These are phyloP conservation scores for Osedax fenrisi DNA, from an alignment of 2,888 invertebrate genomes.

Conservation along the genomic window DNA sequence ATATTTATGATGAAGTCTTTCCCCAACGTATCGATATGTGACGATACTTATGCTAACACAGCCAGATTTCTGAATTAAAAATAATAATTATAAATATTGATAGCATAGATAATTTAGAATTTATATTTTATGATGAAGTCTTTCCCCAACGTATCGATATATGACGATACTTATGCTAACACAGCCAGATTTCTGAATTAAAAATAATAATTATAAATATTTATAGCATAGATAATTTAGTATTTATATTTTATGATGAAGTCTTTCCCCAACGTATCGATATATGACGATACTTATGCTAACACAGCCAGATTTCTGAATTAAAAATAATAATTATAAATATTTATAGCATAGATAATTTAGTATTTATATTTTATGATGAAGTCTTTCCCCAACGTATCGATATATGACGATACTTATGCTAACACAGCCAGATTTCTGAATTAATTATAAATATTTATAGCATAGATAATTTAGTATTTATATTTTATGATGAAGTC, in stretches of 20 bases:
- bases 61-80: not conserved
- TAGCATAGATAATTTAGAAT: too few species aligned
- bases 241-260: not conserved
- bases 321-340: too few species aligned
- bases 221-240: too few species aligned
- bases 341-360: too few species aligned
- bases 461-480: too few species aligned
- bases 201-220: too few species aligned
- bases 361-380: not conserved
- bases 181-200: not conserved
- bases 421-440: not conserved
- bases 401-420: not conserved
- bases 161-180: not conserved
- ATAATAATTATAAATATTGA: too few species aligned
- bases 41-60: not conserved
- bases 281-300: not conserved
- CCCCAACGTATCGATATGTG: not conserved
- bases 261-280: not conserved
- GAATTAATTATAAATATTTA: too few species aligned
- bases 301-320: not conserved
- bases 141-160: not conserved
- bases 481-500: too few species aligned
- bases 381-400: not conserved
- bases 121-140: not conserved
- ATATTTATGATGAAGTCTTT: not conserved